These are phyloP conservation scores for Corapipo altera DNA, from an alignment of 2,113 vertebrate species.

Conservation along the genomic window DNA sequence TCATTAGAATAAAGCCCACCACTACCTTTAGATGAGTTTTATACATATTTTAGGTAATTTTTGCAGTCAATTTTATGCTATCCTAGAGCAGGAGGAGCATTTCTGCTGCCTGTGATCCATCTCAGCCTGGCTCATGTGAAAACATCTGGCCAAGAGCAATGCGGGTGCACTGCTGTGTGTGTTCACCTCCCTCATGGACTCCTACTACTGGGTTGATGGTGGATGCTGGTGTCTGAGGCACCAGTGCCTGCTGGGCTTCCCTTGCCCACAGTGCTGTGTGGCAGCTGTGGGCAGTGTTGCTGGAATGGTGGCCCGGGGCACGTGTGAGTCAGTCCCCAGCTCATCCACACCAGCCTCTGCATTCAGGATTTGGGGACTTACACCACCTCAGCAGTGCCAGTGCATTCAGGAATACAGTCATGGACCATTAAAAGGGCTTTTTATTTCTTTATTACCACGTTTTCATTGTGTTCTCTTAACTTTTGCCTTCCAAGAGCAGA, in stretches of 20 bases:
- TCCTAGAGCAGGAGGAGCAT: neutral
- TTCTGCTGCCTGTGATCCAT: neutral
- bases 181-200: rapidly evolving
- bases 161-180: rapidly evolving
- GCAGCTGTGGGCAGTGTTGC: neutral
- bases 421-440: neutral
- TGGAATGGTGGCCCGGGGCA: neutral
- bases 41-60: neutral
- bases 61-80: neutral
- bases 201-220: neutral
- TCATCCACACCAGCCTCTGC: neutral
- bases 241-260: neutral
- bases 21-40: neutral
- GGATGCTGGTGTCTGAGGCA: neutral
- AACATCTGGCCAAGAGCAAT: rapidly evolving
- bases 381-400: neutral
- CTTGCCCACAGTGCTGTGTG: rapidly evolving
- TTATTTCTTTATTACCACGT: neutral
- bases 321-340: rapidly evolving
- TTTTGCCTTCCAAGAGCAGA: neutral
- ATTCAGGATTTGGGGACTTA: rapidly evolving
- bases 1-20: neutral
- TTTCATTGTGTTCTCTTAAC: neutral
- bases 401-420: neutral
- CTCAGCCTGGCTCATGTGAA: neutral